Evolutionary conservation across 1,140 invertebrate genomes (phyloP), one percentile per base, ranked within the genome.

Genomic region (Diabrotica undecimpunctata): DNA sequence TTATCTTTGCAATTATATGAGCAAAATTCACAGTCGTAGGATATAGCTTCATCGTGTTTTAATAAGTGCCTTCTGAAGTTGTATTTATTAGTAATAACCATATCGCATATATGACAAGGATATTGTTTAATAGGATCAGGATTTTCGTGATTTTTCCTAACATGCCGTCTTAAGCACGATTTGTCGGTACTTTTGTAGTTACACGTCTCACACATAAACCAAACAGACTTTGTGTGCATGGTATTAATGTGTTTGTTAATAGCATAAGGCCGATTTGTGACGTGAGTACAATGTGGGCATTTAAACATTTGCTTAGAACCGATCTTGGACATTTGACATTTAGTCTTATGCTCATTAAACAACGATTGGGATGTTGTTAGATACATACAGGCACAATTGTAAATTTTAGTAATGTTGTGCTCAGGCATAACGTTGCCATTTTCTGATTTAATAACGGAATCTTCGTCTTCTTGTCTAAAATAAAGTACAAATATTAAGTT

Each of bases 1-100:
- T 67, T 71, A 38, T 73, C 71, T 54, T 65, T 69, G 13, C 69
- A 69, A 5, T 62, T 37, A 36, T 73, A 73, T 10, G 65, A 53
- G 57, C 71, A 73, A 37, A 68, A 56, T 2, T 59, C 60, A 36
- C 66, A 68, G 7, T 50, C 10, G 8, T 61, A 51, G 8, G 59
- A 14, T 4, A 55, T 46, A 51, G 59, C 41, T 11, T 54, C 51
- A 6, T 54, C 46, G 35, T 64, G 54, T 36, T 64, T 64, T 7
- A 58, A 36, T n/a, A 52, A 54, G 50, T 68, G 66, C 38, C 58
- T 61, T 14, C 57, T 64, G 11, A 68, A 37, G 37, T 62, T 54
- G 36, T 54, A 62, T 9, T 62, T 12, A 5, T 56, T 50, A 4
- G 60, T 36, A 2, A 46, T 46, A 8, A 46, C 41, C 41, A 46